Base-by-base conservation (phyloP, 2,888 invertebrate species). In the Brenthis daphne region DNA sequence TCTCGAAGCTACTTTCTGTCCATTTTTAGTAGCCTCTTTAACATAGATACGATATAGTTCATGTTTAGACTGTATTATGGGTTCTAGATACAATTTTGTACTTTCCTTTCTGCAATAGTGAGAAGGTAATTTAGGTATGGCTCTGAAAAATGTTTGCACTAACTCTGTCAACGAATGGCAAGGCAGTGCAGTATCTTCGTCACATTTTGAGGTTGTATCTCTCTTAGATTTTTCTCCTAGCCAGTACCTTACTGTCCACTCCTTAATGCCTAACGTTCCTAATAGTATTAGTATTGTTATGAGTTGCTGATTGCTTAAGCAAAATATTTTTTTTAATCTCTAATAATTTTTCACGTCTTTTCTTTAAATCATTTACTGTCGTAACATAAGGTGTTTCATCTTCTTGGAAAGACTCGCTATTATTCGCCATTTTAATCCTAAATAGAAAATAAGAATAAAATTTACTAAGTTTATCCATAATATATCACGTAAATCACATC, bases 1-100 rank as follows among this genome's bases (percentile, higher is more conserved):
- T 64, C 64, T 64, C 24, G 64, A 64, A 47, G 64, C 64, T 14
- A 55, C 54, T 64, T 14, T 64, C 14, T 64, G 16, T 55, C 20
- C 37, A 1, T 43, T 48, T 57, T 57, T 65, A 57, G 50, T 65
- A 12, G 57, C 65, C n/a, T 57, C 57, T 65, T 56, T n/a, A 57
- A 65, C 37, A 68, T 64, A 68, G 33, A 64, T 64, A 58, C 29
- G 57, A 13, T 68, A 68, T 0, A 68, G 64, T 64, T 64, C 64
- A 64, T 64, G 57, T 16, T 64, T 67, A 51, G 63, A 63, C 57
- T 63, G 67, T 57, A 67, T 64, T 14, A 57, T 51, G 3, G 67
- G 63, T 14, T 63, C 63, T 6, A 53, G 1, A 63, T 53, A 63
- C 33, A 63, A 11, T 53, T 63, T 63, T 16, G 63, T 63, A 50